These are phyloP conservation scores for Taxidea taxus DNA, from an alignment of 2,113 vertebrate species.

Conservation along the genomic window DNA sequence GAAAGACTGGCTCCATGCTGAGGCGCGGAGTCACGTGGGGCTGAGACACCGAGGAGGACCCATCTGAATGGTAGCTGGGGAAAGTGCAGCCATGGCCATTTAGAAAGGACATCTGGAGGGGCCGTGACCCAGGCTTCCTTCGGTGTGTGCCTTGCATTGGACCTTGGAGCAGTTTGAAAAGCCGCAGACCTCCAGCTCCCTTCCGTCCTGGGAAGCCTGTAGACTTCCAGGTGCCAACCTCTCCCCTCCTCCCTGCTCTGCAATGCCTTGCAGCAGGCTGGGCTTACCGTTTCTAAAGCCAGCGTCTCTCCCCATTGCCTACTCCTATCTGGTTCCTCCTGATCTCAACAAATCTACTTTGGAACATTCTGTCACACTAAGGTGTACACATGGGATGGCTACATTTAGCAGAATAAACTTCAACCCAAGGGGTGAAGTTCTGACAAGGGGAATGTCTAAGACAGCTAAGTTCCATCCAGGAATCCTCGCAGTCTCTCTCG, in stretches of 20 bases:
- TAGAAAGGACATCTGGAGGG: not conserved
- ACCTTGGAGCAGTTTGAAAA: not conserved
- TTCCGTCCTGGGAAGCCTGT: fast-evolving
- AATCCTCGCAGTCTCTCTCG: not conserved
- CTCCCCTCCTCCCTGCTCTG: not conserved
- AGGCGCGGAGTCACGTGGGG: not conserved
- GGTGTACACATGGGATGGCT: not conserved
- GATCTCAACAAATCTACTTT: not conserved
- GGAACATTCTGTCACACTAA: not conserved
- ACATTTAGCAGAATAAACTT: not conserved
- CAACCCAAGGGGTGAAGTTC: not conserved
- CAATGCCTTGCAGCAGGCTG: not conserved
- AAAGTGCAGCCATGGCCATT: fast-evolving
- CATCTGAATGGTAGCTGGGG: not conserved
- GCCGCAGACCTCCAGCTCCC: not conserved
- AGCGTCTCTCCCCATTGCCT: not conserved
- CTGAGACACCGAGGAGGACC: not conserved
- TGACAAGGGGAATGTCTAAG: not conserved
- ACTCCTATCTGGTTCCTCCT: not conserved
- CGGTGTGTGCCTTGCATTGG: not conserved
- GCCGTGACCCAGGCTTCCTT: not conserved
- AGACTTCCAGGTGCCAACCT: fast-evolving
- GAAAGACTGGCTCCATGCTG: not conserved
- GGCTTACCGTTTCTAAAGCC: not conserved
- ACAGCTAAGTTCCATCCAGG: not conserved